Conservation (phyloP, 2,113 vertebrate species). For the Hippopotamus amphibius region DNA sequence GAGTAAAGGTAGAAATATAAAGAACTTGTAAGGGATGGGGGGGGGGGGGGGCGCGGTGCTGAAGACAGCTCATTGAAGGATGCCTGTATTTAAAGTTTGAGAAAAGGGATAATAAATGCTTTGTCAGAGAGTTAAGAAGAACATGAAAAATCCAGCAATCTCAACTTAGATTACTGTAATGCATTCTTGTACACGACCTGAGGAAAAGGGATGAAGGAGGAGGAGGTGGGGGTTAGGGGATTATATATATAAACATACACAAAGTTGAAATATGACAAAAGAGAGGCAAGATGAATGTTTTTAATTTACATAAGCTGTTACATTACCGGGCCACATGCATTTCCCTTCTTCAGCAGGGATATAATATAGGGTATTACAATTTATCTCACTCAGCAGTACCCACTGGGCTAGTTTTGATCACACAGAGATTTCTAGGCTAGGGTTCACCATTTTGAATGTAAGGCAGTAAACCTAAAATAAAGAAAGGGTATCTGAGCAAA, state of each 20-base stretch:
- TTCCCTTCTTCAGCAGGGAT: slow-evolving; percentile 10
- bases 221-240: not conserved
- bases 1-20: not conserved
- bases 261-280: slow-evolving; percentile 54
- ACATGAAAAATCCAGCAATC: not conserved
- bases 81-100: not conserved
- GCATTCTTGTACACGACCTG: not conserved
- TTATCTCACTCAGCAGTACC: slow-evolving; percentile 39
- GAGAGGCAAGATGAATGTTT: not conserved
- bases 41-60: rapidly evolving
- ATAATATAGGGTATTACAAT: not conserved
- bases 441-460: slow-evolving; percentile 63
- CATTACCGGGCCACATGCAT: not conserved
- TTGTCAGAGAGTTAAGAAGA: not conserved
- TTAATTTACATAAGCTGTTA: slow-evolving; percentile 52
- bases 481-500: slow-evolving; percentile 75
- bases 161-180: not conserved
- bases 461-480: slow-evolving; percentile 74
- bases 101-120: not conserved
- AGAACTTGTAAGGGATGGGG: not conserved
- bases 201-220: not conserved
- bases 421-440: slow-evolving; percentile 63
- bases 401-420: slow-evolving; percentile 56
- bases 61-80: not conserved
- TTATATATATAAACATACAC: not conserved